phyloP scores from a whole-genome alignment of 2,888 invertebrate species.

The Monochamus alternatus region DNA sequence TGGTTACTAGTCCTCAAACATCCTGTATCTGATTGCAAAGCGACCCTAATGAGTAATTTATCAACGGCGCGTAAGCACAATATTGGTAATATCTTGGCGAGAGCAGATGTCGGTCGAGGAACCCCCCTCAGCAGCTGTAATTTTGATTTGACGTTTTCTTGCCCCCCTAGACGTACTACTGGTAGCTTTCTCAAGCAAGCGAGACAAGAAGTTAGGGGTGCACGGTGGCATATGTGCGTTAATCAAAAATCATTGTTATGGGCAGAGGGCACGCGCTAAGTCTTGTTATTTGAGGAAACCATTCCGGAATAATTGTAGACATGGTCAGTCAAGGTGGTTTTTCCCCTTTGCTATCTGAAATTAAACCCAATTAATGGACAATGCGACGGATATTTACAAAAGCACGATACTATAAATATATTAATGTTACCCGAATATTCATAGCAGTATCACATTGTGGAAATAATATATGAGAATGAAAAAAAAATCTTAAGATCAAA shows the following conservation, averaged over 20 bases:
- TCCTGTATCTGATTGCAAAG: not conserved
- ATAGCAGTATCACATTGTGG: too few relatives aligned
- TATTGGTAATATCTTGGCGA: conserved; percentile 12
- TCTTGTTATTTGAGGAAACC: conserved; percentile 11
- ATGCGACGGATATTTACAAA: not conserved
- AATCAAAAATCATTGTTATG: conserved; percentile 25
- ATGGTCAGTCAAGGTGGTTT: conserved; percentile 5
- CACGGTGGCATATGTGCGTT: conserved; percentile 29
- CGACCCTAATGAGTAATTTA: not conserved
- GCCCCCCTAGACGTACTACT: conserved; percentile 24
- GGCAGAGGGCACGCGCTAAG: conserved; percentile 18
- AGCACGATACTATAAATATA: too few relatives aligned
- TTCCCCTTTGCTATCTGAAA: conserved; percentile 2
- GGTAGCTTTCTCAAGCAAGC: conserved; percentile 26
- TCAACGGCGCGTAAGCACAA: not conserved
- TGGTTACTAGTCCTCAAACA: not conserved
- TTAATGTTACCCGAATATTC: too few relatives aligned
- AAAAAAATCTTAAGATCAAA: too few relatives aligned
- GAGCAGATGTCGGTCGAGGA: conserved; percentile 22
- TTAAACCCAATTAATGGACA: not conserved
- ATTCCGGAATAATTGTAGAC: conserved; percentile 13
- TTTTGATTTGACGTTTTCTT: conserved; percentile 33
- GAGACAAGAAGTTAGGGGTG: conserved; percentile 25
- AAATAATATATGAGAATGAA: too few relatives aligned
- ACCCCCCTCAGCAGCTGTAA: conserved; percentile 31